A percentile compares a stretch with the other conserved stretches of the same genome.
Evolutionary conservation across 2,113 vertebrate genomes (phyloP).

Genomic region (Poeciliopsis occidentalis): DNA sequence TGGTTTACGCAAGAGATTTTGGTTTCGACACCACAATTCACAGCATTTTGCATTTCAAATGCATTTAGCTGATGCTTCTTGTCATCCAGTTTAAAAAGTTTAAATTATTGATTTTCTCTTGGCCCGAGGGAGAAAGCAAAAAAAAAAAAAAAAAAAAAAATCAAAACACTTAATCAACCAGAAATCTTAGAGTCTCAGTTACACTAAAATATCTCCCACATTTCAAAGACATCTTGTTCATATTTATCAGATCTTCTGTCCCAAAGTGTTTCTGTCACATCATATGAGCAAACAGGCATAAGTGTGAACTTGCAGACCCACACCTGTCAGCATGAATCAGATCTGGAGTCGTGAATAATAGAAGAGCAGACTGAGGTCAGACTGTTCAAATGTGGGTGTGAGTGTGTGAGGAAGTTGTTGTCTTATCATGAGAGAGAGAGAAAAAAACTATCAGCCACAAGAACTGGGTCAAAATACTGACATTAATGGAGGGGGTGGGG

Average conservation of each 20-base stretch:
- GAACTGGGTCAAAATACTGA: conserved; percentile 47
- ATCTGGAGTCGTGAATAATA: conserved; percentile 69
- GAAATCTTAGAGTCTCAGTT: conserved; percentile 24
- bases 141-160: conserved; percentile 5
- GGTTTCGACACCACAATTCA: not conserved
- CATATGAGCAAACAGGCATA: not conserved
- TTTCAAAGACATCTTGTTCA: conserved; percentile 23
- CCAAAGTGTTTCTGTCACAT: conserved; percentile 7
- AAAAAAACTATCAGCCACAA: conserved; percentile 31
- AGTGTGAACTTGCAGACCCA: conserved; percentile 26
- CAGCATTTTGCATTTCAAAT: conserved; percentile 3
- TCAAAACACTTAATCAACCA: not conserved
- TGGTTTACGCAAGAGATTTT: not conserved
- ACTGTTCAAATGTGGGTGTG: conserved; percentile 49
- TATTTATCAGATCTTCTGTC: conserved; percentile 30
- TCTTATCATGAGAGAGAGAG: conserved; percentile 44
- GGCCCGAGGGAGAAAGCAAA: not conserved
- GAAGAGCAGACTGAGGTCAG: conserved; percentile 67
- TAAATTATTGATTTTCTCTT: conserved; percentile 24
- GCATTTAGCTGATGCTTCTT: conserved; percentile 2
- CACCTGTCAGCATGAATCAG: conserved; percentile 62
- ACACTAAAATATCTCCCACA: not conserved
- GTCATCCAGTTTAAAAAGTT: not conserved
- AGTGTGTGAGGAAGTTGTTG: conserved; percentile 3
- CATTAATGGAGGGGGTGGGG: not conserved